Conservation (phyloP, 2,113 vertebrate species). For the Clupea harengus region DNA sequence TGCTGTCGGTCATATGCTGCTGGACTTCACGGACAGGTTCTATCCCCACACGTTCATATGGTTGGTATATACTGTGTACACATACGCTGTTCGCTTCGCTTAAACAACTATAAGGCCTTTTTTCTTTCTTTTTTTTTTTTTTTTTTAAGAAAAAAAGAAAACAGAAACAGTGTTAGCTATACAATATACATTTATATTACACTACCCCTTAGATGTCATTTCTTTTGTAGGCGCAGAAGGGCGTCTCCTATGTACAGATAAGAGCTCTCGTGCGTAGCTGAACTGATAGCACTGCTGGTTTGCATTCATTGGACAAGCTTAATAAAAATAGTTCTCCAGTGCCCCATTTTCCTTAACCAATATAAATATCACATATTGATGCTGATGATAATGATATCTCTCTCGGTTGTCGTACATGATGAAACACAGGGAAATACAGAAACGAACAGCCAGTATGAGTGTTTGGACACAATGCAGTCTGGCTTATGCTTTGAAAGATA, state of each 20-base stretch:
- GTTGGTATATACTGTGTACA: constrained; percentile 66
- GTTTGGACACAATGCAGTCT: constrained; percentile 28
- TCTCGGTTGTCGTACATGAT: constrained; percentile 7
- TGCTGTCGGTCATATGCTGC: constrained; percentile 4
- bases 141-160: constrained; percentile 46
- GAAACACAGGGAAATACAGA: constrained; percentile 43
- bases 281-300: constrained; percentile 56
- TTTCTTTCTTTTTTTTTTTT: constrained; percentile 70
- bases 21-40: constrained; percentile 52
- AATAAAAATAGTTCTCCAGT: constrained; percentile 67
- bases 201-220: constrained; percentile 55
- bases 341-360: constrained; percentile 60
- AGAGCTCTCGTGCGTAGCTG: constrained; percentile 61
- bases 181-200: constrained; percentile 70
- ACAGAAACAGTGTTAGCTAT: constrained; percentile 76
- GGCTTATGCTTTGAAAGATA: background rate
- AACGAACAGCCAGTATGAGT: constrained; percentile 35
- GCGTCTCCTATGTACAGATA: constrained; percentile 69
- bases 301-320: constrained; percentile 61
- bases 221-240: constrained; percentile 47
- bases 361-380: constrained; percentile 57
- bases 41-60: constrained; percentile 69
- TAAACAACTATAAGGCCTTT: constrained; percentile 75
- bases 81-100: constrained; percentile 45
- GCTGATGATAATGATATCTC: constrained; percentile 5